A percentile compares a stretch with the other conserved stretches of the same genome.
Evolutionary conservation across 2,113 vertebrate genomes (phyloP).

Genomic region (Lophura nycthemera): DNA sequence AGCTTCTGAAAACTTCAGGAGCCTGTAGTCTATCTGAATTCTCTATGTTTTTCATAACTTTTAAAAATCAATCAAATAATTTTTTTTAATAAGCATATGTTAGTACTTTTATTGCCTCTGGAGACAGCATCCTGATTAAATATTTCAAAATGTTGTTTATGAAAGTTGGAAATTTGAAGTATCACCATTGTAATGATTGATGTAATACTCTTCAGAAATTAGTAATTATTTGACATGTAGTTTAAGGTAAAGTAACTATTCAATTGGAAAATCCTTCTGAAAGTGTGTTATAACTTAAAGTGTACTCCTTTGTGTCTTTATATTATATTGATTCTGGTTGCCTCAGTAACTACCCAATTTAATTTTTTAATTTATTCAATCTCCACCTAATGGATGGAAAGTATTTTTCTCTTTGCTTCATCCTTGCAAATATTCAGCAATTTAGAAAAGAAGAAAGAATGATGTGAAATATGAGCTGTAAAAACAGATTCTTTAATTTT

Average conservation of each 20-base stretch:
- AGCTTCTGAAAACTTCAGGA: background rate
- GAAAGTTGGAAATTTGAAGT: background rate
- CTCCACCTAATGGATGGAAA: background rate
- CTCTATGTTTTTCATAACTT: background rate
- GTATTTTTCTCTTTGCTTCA: background rate
- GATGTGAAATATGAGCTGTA: background rate
- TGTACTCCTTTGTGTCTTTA: background rate
- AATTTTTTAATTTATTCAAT: background rate
- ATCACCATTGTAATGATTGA: background rate
- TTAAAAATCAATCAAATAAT: background rate
- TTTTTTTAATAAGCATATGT: background rate
- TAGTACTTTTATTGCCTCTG: background rate
- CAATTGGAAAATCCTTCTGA: background rate
- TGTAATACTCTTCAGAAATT: background rate
- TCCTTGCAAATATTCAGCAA: background rate
- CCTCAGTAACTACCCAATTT: background rate
- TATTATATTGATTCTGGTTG: background rate
- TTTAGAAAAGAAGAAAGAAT: background rate
- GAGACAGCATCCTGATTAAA: background rate
- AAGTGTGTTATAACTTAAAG: background rate
- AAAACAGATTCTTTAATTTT: background rate
- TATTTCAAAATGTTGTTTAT: background rate
- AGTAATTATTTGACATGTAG: background rate
- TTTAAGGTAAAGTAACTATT: background rate
- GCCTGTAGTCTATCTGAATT: background rate